Evolutionary conservation across 2,888 invertebrate genomes (phyloP), one percentile per base, ranked within the genome.

Genomic region (Antheraea yamamai): DNA sequence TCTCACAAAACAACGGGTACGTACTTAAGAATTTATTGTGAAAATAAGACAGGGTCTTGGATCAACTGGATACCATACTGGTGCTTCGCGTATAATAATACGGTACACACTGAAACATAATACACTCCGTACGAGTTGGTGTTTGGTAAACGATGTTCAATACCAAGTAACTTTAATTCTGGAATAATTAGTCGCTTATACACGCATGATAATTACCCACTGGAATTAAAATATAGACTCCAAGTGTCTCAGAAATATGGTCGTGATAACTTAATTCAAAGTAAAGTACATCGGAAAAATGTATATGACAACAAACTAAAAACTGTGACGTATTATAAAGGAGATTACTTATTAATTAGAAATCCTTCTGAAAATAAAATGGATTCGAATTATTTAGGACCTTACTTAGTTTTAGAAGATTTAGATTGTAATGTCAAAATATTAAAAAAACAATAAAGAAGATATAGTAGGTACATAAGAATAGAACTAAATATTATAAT

Each of bases 51-150:
- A n/a, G 55, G 66, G 18, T 58, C 72, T 6, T 81, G 81, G 79
- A 75, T 76, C 26, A 18, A 51, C 0, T 81, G 80, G 79, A 14
- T 79, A 76, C 78, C 77, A 14, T 81, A 73, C 58, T 79, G 79
- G 79, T 77, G 75, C 73, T 81, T 80, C 61, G 18, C 76, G 3
- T 80, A 76, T 68, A 82, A 82, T 61, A 82, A 75, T 20, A 76
- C 78, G 4, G 76, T 81, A 14, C 80, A 82, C 71, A 68, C 76
- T 2, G 30, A 52, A 23, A 81, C 79, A 1, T 78, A 78, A 70
- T 81, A 77, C 74, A 76, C 77, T 7, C 81, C 80, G 2, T 78
- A 68, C 26, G 80, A 81, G 26, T 66, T 80, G 26, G 79, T 80
- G 1, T 80, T 78, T 61, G 80, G 79, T 18, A 81, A 79, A 72